Evolutionary conservation across 2,113 vertebrate species (phyloP).

Genomic region (Atractosteus spatula): DNA sequence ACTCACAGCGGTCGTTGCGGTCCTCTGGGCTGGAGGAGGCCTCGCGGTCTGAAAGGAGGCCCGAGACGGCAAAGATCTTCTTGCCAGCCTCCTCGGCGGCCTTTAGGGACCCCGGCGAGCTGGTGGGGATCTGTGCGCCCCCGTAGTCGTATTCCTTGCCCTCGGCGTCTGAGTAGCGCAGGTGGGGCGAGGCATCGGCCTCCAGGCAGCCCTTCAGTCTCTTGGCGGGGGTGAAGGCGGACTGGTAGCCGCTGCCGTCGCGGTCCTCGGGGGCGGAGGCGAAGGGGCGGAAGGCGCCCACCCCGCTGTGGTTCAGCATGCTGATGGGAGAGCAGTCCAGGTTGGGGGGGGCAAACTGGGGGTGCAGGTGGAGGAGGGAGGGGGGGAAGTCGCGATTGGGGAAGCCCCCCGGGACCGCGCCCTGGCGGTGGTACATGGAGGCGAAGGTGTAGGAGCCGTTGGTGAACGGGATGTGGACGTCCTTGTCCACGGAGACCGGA

Average conservation of each 20-base stretch:
- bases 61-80: slow-evolving; percentile 97
- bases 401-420: slow-evolving; percentile 89
- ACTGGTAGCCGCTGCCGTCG: slow-evolving; percentile 93
- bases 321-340: slow-evolving; percentile 97
- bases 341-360: slow-evolving; percentile 95
- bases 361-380: slow-evolving; percentile 94
- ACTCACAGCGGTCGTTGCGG: slow-evolving; percentile 98
- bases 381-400: slow-evolving; percentile 96
- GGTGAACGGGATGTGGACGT: slow-evolving; percentile 96
- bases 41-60: slow-evolving; percentile 97
- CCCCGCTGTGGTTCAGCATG: slow-evolving; percentile 96
- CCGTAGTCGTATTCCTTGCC: slow-evolving; percentile 98
- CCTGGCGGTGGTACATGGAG: slow-evolving; percentile 97
- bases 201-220: slow-evolving; percentile 97
- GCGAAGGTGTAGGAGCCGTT: slow-evolving; percentile 98
- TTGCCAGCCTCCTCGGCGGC: slow-evolving; percentile 90
- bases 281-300: slow-evolving; percentile 96
- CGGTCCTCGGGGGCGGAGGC: slow-evolving; percentile 90
- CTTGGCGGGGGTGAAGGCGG: slow-evolving; percentile 96
- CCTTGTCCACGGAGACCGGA: slow-evolving; percentile 93
- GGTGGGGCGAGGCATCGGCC: slow-evolving; percentile 89
- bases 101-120: slow-evolving; percentile 92
- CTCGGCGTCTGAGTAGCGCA: slow-evolving; percentile 96
- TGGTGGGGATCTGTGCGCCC: slow-evolving; percentile 82
- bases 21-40: slow-evolving; percentile 96